Evolutionary conservation across 92 coral and sea anemone genomes (phyloP).

Genomic region (Virgularia gustaviana): DNA sequence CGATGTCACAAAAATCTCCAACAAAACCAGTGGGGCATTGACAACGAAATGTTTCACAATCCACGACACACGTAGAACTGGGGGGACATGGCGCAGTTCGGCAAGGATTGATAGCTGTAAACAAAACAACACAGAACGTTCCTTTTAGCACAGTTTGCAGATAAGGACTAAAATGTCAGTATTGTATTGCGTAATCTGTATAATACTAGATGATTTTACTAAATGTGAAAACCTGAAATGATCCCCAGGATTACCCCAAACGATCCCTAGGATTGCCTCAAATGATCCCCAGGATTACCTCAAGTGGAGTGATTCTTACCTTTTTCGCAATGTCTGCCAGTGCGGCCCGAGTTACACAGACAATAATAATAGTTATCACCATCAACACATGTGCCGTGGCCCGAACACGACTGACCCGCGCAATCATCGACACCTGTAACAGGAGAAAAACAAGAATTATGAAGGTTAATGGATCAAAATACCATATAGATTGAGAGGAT

Average conservation of each 20-base stretch:
- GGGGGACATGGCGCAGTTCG: not conserved
- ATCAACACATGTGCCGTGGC: not conserved
- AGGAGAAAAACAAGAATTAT: not conserved
- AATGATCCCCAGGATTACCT: not conserved
- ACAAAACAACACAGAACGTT: no score
- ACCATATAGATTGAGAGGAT: not conserved
- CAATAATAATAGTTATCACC: conserved; percentile 4
- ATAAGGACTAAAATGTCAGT: no score
- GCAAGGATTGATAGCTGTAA: conserved; percentile 28
- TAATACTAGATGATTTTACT: no score
- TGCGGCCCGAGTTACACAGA: conserved; percentile 4
- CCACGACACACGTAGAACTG: conserved; percentile 16
- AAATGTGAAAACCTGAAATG: no score
- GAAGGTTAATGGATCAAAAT: no score
- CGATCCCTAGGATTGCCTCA: no score
- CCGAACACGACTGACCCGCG: not conserved
- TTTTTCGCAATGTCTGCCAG: conserved; percentile 22
- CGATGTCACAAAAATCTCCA: conserved; percentile 21
- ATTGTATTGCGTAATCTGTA: no score
- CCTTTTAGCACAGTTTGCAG: no score
- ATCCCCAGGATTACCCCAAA: no score
- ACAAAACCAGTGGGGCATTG: conserved; percentile 18
- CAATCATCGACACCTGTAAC: conserved; percentile 18
- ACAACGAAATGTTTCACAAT: conserved; percentile 9
- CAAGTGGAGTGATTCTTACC: not conserved